A percentile compares a stretch with the other conserved stretches of the same genome.
Conservation (phyloP, 2,888 invertebrate species). For the Acanthacorydalis orientalis region DNA sequence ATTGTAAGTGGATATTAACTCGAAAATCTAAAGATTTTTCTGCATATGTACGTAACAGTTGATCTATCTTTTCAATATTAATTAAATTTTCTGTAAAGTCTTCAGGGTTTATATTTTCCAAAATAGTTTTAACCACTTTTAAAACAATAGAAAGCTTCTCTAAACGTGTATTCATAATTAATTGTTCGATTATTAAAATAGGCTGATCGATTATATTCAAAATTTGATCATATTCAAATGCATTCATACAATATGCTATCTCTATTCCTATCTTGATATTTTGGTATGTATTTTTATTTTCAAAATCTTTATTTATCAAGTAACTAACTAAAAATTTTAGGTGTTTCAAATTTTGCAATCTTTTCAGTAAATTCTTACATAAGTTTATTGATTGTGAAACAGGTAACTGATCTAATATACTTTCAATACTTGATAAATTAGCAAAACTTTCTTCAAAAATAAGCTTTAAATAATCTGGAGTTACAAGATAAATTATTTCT, state of each 20-base stretch:
- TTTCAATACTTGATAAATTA: slow-evolving; percentile 28
- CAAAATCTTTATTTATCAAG: slow-evolving; percentile 29
- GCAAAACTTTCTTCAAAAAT: slow-evolving; percentile 35
- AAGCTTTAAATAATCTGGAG: slow-evolving; percentile 35
- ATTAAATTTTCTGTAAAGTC: slow-evolving; percentile 36
- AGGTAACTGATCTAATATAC: slow-evolving; percentile 42
- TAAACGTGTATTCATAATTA: slow-evolving; percentile 72
- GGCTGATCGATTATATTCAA: slow-evolving; percentile 53
- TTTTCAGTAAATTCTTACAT: slow-evolving; percentile 43
- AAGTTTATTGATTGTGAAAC: slow-evolving; percentile 38
- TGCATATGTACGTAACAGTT: slow-evolving; percentile 54
- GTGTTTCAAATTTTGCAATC: slow-evolving; percentile 41
- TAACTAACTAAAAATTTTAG: slow-evolving; percentile 47
- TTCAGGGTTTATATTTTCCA: slow-evolving; percentile 30
- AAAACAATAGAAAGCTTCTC: slow-evolving; percentile 46
- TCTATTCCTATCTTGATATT: slow-evolving; percentile 50
- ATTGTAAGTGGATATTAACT: slow-evolving; percentile 23
- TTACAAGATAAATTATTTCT: slow-evolving; percentile 34
- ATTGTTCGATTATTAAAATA: slow-evolving; percentile 62
- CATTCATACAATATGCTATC: slow-evolving; percentile 43
- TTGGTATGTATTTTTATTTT: slow-evolving; percentile 33
- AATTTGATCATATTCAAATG: slow-evolving; percentile 37
- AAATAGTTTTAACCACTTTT: slow-evolving; percentile 32
- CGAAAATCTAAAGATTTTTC: slow-evolving; percentile 62
- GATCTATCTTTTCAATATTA: slow-evolving; percentile 46